Evolutionary conservation across 2,113 vertebrate genomes (phyloP).

Genomic region (Corythoichthys intestinalis): DNA sequence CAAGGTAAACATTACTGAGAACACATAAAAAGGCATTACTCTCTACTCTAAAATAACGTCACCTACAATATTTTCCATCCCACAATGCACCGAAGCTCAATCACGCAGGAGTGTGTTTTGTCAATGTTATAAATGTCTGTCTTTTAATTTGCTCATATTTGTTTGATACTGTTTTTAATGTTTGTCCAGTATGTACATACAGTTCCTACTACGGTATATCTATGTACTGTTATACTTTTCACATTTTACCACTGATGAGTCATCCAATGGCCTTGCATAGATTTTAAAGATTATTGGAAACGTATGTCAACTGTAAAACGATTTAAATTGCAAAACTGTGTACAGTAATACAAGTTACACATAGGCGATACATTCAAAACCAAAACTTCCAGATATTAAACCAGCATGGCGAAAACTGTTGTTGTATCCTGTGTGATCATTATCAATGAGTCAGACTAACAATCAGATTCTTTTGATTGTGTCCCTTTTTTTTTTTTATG

Average conservation of each 20-base stretch:
- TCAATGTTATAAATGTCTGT: slow-evolving; percentile 41
- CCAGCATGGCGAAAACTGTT: slow-evolving; percentile 60
- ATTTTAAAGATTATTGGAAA: slow-evolving; percentile 22
- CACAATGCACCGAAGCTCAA: slow-evolving; percentile 20
- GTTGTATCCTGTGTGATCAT: slow-evolving; percentile 8
- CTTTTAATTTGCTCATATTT: slow-evolving; percentile 28
- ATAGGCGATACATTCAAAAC: slow-evolving; percentile 41
- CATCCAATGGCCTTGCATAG: slow-evolving; percentile 28
- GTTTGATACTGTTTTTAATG: slow-evolving; percentile 27
- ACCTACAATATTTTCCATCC: slow-evolving; percentile 14
- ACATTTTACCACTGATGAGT: slow-evolving; percentile 16
- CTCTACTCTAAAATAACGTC: neutral
- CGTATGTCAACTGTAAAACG: slow-evolving; percentile 27
- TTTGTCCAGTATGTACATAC: slow-evolving; percentile 9
- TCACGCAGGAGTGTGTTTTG: slow-evolving; percentile 9
- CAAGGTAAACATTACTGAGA: no score
- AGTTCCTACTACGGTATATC: slow-evolving; percentile 17
- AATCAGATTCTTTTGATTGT: slow-evolving; percentile 6
- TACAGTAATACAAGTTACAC: slow-evolving; percentile 39
- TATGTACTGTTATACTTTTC: slow-evolving; percentile 32
- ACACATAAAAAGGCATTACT: no score
- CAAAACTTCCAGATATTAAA: slow-evolving; percentile 65
- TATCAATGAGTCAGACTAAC: no score
- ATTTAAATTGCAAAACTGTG: slow-evolving; percentile 60
- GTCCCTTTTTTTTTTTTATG: neutral